phyloP scores from a whole-genome alignment of 2,888 invertebrate species.

The Hirtodrosophila duncani region DNA sequence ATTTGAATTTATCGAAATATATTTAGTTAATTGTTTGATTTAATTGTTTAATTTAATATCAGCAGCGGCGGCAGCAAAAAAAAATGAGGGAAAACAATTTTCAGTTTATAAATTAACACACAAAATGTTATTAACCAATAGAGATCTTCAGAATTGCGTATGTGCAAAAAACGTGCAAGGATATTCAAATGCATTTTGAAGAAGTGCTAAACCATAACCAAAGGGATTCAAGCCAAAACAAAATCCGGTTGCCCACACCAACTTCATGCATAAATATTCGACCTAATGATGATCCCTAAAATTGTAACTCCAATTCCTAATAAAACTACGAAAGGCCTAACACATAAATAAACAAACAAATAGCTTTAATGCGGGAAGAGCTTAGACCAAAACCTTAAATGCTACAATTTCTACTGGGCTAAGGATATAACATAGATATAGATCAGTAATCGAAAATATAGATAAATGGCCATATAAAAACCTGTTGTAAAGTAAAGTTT shows the following conservation, averaged over 20 bases:
- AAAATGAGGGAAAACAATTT: slow-evolving; percentile 42
- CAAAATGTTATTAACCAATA: slow-evolving; percentile 40
- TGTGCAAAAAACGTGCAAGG: slow-evolving; percentile 39
- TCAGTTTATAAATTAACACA: slow-evolving; percentile 33
- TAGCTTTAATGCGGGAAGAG: no score
- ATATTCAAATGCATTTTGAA: slow-evolving; percentile 13
- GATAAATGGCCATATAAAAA: no score
- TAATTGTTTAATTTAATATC: slow-evolving; percentile 11
- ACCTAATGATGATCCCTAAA: no score
- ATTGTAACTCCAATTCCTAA: no score
- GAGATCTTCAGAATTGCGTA: neutral
- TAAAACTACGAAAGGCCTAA: no score
- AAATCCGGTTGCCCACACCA: neutral
- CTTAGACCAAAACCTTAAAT: slow-evolving; percentile 7
- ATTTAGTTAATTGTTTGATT: slow-evolving; percentile 34
- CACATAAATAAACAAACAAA: slow-evolving; percentile 5
- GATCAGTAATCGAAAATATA: no score
- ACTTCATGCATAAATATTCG: slow-evolving; percentile 13
- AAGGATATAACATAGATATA: no score
- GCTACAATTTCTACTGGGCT: no score
- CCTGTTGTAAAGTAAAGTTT: neutral
- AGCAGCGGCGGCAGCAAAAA: slow-evolving; percentile 28
- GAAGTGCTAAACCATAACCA: slow-evolving; percentile 5
- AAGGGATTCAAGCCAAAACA: slow-evolving; percentile 5
- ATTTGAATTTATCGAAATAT: slow-evolving; percentile 34